These are phyloP conservation scores for Julus scanicus DNA, from an alignment of 2,888 invertebrate species.

Conservation along the genomic window DNA sequence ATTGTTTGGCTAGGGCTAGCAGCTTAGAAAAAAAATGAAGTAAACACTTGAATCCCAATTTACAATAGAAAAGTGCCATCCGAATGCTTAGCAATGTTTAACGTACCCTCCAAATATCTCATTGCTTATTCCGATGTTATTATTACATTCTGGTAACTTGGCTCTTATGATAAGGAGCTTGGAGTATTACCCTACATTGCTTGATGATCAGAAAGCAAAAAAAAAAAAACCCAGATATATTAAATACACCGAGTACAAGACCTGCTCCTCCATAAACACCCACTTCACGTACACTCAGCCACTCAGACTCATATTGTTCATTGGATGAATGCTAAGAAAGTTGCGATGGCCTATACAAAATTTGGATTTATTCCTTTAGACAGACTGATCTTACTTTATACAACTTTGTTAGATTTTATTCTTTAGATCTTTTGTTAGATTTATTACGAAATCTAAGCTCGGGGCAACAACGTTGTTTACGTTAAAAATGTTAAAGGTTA, in stretches of 20 bases:
- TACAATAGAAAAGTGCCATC: constrained; percentile 2
- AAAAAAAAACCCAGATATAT: not conserved
- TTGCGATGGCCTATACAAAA: not conserved
- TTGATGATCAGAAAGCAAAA: not conserved
- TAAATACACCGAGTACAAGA: not conserved
- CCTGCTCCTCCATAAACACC: not conserved
- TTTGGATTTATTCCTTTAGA: not conserved
- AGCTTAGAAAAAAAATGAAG: not conserved
- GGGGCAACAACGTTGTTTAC: not conserved
- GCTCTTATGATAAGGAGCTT: not conserved
- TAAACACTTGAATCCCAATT: constrained; percentile 24
- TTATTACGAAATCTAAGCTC: not conserved
- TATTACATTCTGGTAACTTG: constrained; percentile 26
- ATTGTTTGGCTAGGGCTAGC: not conserved
- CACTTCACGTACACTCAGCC: constrained; percentile 30
- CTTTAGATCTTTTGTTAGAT: not conserved
- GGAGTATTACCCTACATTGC: not conserved
- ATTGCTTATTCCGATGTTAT: constrained; percentile 28
- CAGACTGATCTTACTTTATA: not conserved
- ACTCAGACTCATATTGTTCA: constrained; percentile 37
- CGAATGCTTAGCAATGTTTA: not conserved
- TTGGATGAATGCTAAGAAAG: constrained; percentile 1
- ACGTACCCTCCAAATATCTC: not conserved
- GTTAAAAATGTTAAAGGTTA: not conserved
- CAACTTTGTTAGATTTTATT: not conserved